Evolutionary conservation across 2,888 invertebrate genomes (phyloP), one percentile per base, ranked within the genome.

Genomic region (Creontiades dilutus): DNA sequence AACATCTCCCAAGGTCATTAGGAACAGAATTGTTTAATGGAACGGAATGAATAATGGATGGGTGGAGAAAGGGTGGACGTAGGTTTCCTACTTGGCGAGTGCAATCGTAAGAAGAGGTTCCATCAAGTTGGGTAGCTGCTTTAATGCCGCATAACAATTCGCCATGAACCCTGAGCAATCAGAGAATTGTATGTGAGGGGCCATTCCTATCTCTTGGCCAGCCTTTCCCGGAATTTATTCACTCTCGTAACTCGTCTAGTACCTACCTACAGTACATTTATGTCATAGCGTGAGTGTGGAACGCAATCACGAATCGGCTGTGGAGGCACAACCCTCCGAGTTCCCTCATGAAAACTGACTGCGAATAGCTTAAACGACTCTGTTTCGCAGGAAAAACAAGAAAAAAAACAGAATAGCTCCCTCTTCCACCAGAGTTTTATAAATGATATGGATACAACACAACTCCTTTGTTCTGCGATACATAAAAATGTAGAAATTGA

Each of bases 111-210:
- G 68, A 68, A 68, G 19, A 61, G 61, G 23, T 68, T 23, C 23
- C 23, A 68, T 68, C 68, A 68, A 23, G 23, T 27, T 68, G 68
- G 23, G 12, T 19, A 68, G 68, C 68, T 68, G 68, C 68, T 68
- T 68, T 68, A 68, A 68, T 68, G 68, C 23, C 68, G 68, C 68
- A 68, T 68, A 68, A 23, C 19, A 68, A 68, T 23, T 68, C 68
- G 23, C 68, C 68, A 68, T 68, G 68, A 68, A 7, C 19, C 68
- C 19, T 68, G 27, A 23, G 68, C 68, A 68, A 68, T 68, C 68
- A 23, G 68, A 27, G 68, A 23, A 68, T 68, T 68, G 68, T 68
- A 68, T 68, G 68, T 68, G 68, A 23, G 68, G 68, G 19, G 68
- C 68, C 68, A 68, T 7, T 19, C n/a, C 57, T 68, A 68, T 68